A percentile compares a stretch with the other conserved stretches of the same genome.
phyloP scores from a whole-genome alignment of 2,113 vertebrate genomes.

The Antennarius striatus region DNA sequence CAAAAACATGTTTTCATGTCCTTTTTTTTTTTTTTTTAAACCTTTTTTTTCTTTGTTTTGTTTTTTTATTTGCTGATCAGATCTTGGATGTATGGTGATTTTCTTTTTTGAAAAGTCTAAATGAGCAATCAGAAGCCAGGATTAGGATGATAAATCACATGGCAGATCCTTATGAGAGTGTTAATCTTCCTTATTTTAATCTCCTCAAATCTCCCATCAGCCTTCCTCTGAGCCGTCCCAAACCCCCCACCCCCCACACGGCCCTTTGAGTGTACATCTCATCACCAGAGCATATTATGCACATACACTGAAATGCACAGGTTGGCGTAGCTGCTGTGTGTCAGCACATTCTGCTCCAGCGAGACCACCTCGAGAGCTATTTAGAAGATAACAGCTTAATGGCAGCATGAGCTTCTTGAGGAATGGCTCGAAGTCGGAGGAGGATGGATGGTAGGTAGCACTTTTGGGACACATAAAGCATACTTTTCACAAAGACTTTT shows the following conservation, averaged over 20 bases:
- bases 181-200: constrained; percentile 48
- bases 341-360: constrained; percentile 47
- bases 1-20: not conserved
- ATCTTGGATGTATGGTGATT: not conserved
- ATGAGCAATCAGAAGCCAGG: constrained; percentile 26
- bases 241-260: constrained; percentile 27
- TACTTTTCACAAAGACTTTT: not conserved
- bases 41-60: not conserved
- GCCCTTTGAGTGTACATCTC: not conserved
- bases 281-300: constrained; percentile 2
- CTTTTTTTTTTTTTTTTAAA: not conserved
- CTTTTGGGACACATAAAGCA: constrained; percentile 1
- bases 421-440: constrained; percentile 13
- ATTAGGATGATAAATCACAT: constrained; percentile 40
- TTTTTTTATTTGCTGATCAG: constrained; percentile 9
- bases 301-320: constrained; percentile 21
- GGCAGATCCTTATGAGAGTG: constrained; percentile 41
- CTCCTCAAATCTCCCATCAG: constrained; percentile 46
- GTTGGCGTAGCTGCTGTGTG: constrained; percentile 15
- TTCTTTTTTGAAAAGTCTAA: constrained; percentile 8
- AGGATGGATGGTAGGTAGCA: not conserved
- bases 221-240: constrained; percentile 12
- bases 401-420: constrained; percentile 8
- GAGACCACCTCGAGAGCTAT: constrained; percentile 15
- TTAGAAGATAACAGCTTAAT: not conserved